These are phyloP conservation scores for Dysidea cf. avara DNA, from an alignment of 37 sponge, comb jelly and placozoan species.

Conservation along the genomic window DNA sequence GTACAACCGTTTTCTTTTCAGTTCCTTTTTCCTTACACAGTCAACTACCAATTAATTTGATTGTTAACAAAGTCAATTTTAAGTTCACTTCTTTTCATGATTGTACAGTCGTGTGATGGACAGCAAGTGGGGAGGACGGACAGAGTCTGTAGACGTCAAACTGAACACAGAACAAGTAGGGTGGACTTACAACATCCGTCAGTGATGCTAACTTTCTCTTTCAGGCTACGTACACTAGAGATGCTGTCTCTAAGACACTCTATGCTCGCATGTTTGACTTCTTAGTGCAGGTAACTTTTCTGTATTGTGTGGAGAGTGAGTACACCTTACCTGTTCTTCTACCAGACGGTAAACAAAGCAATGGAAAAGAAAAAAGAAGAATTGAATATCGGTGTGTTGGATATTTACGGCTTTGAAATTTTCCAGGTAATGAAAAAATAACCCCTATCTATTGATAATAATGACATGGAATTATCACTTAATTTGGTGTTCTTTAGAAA, in stretches of 20 bases:
- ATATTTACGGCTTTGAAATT: slow-evolving; percentile 98
- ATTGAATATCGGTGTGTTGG: slow-evolving; percentile 85
- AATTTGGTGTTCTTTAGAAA: slow-evolving; percentile 61
- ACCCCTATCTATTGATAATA: neutral
- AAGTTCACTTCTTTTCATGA: slow-evolving; percentile 1
- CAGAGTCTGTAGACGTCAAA: slow-evolving; percentile 81
- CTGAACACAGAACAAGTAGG: slow-evolving; percentile 80
- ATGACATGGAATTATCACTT: neutral
- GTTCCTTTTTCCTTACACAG: too few species aligned
- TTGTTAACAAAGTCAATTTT: neutral
- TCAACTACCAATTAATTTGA: too few species aligned
- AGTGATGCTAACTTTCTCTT: slow-evolving; percentile 1
- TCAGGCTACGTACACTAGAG: slow-evolving; percentile 85
- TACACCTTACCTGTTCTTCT: neutral
- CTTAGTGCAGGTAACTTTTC: slow-evolving; percentile 76
- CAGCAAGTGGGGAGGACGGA: slow-evolving; percentile 95
- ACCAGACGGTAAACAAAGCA: slow-evolving; percentile 87
- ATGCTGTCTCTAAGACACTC: slow-evolving; percentile 96
- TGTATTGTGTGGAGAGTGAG: neutral
- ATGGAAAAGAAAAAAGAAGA: slow-evolving; percentile 79
- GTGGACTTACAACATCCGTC: neutral
- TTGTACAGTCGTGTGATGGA: slow-evolving; percentile 92
- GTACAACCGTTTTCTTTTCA: too few species aligned
- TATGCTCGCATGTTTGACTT: slow-evolving; percentile 93
- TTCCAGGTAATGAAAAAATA: slow-evolving; percentile 68